Evolutionary conservation across 2,888 invertebrate species (phyloP), one percentile per base, ranked within the genome.

Genomic region (Hydroisotoma schaefferi): DNA sequence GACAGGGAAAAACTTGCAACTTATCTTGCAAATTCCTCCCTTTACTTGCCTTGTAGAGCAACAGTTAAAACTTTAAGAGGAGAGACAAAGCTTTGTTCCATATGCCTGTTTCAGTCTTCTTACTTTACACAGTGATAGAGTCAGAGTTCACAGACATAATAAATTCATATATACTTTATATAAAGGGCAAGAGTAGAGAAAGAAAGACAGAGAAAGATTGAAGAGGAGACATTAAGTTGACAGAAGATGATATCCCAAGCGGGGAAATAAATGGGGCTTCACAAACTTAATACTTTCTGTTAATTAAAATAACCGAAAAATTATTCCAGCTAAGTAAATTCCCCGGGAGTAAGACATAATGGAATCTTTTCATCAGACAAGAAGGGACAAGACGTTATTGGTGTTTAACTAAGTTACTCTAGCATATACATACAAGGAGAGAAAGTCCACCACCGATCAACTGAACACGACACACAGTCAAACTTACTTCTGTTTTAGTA

Each of bases 291-390:
- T 53, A 43, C 40, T 52, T 52, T 25, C 27, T 40, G 53, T 53
- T 53, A 53, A 53, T 53, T 53, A 53, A 53, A 53, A 53, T 53
- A 53, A 27, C 40, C 27, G 38, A 53, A 53, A 53, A 53, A 53
- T 53, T 53, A 40, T 53, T 53, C 43, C 40, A 43, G 53, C 53
- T 53, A 40, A 43, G 53, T 53, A 43, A 43, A 53, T 40, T 53
- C 53, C 49, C 49, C 18, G 8, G 46, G 23, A 40, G 22, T 43
- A 43, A 53, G 51, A 52, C 51, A 29, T 20, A 26, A 22, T 22
- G 51, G 37, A 52, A 40, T 40, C 40, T 52, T 52, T 37, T 52
- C 51, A 52, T 52, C 51, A 37, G 15, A 20, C n/a, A 8, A 29
- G 37, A 52, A 52, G 27, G 28, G 49, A 49, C 49, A 47, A 12